These are phyloP conservation scores for Scrobipalpa atriplicella DNA, from an alignment of 2,888 invertebrate genomes.

Conservation along the genomic window DNA sequence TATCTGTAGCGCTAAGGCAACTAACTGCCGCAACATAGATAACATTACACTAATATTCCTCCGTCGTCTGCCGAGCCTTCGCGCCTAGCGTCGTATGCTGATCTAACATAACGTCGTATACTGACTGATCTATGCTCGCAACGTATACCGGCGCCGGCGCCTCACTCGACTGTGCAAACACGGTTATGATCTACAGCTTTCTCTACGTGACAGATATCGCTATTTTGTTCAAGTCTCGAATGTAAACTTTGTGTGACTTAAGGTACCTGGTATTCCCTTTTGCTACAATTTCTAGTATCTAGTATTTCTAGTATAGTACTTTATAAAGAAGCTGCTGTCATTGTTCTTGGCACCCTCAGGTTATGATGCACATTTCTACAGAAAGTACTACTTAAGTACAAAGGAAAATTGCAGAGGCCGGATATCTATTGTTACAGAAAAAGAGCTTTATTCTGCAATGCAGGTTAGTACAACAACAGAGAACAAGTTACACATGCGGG, in stretches of 20 bases:
- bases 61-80: not conserved
- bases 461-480: no score
- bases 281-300: not conserved
- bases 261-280: not conserved
- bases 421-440: not conserved
- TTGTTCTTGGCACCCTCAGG: no score
- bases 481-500: no score
- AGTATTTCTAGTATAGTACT: no score
- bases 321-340: no score
- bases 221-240: not conserved
- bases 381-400: not conserved
- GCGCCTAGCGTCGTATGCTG: not conserved
- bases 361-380: no score
- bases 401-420: not conserved
- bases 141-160: not conserved
- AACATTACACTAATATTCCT: not conserved
- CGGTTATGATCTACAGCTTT: conserved; percentile 2
- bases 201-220: not conserved
- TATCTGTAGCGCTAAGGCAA: not conserved
- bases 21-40: not conserved
- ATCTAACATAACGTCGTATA: not conserved
- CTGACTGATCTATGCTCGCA: not conserved
- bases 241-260: not conserved
- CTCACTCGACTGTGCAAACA: not conserved
- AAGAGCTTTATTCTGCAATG: not conserved